A percentile compares a stretch with the other conserved stretches of the same genome.
Conservation (phyloP, 2,888 invertebrate species). For the Hetaerina titia region DNA sequence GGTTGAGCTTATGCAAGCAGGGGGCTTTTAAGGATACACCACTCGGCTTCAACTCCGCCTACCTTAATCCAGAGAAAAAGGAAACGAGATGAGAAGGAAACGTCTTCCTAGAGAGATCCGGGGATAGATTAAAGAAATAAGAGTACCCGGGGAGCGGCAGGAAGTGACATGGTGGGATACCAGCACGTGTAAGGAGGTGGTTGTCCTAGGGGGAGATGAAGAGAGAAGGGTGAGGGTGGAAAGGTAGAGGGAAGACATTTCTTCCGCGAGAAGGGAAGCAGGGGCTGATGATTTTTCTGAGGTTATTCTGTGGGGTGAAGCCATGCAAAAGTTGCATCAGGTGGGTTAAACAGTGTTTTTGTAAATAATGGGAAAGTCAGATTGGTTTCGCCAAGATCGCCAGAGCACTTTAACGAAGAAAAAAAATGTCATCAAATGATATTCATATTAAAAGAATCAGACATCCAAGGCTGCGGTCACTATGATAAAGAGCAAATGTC, state of each 20-base stretch:
- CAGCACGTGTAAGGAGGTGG: neutral
- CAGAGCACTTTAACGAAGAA: neutral
- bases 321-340: neutral
- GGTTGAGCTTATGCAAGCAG: neutral
- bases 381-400: neutral
- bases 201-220: neutral
- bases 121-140: conserved; percentile 15
- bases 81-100: neutral
- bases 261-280: no score
- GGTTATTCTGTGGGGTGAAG: neutral
- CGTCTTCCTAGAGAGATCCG: neutral
- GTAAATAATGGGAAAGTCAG: no score
- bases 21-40: neutral
- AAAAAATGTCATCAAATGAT: no score
- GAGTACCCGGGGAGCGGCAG: neutral
- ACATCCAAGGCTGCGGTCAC: no score
- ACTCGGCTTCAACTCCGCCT: neutral
- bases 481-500: no score
- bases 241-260: no score
- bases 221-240: neutral
- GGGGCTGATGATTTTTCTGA: neutral
- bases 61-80: neutral
- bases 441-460: no score
- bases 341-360: neutral
- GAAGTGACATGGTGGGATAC: neutral